These are phyloP conservation scores for Podarcis muralis DNA, from an alignment of 2,113 vertebrate genomes.

Conservation along the genomic window DNA sequence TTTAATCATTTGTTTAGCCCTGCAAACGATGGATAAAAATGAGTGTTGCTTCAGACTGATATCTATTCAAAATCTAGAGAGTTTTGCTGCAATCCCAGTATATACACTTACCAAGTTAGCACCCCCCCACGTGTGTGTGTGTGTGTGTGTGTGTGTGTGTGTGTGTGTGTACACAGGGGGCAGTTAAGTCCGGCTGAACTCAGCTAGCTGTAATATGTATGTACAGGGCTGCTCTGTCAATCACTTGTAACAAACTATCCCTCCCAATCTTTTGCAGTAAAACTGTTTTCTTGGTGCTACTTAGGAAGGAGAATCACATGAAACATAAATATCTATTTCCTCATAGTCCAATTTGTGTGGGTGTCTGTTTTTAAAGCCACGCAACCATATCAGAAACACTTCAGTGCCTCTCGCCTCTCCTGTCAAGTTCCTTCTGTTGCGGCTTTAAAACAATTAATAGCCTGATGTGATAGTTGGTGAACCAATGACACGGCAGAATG, in stretches of 20 bases:
- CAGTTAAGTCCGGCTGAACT: background rate
- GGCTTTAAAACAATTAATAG: background rate
- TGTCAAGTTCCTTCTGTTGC: fast-evolving
- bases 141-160: too few species aligned
- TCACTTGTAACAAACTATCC: background rate
- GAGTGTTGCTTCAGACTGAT: background rate
- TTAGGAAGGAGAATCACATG: background rate
- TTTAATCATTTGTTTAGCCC: background rate
- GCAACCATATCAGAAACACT: fast-evolving
- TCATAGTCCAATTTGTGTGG: background rate
- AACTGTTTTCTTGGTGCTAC: background rate
- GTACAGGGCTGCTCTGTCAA: background rate
- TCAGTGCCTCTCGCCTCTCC: background rate
- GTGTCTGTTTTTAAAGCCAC: background rate
- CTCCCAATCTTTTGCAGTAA: background rate
- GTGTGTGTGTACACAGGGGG: too few species aligned
- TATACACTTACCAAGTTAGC: too few species aligned
- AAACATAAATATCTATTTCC: background rate
- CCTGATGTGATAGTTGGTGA: background rate
- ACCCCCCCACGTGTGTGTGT: too few species aligned
- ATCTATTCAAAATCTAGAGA: background rate
- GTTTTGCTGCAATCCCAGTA: background rate
- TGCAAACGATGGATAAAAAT: background rate
- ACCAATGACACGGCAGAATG: background rate
- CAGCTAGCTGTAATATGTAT: background rate